Evolutionary conservation across 2,113 vertebrate species (phyloP).

Genomic region (Apeltes quadracus): DNA sequence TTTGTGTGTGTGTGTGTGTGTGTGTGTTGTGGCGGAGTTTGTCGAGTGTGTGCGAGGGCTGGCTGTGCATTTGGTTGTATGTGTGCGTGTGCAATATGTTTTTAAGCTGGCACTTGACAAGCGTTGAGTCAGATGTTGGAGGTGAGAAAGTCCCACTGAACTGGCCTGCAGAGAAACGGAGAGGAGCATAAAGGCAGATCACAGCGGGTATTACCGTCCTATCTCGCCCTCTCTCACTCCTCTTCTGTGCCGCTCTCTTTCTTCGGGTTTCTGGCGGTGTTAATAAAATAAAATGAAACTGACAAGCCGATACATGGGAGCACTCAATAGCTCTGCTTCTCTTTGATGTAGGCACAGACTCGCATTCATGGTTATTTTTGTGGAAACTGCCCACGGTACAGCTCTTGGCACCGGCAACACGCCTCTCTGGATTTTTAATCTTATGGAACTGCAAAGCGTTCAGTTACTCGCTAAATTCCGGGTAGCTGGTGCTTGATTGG

Average conservation of each 20-base stretch:
- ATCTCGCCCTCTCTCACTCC: slow-evolving; percentile 29
- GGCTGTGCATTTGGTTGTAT: background rate
- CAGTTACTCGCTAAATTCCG: slow-evolving; percentile 48
- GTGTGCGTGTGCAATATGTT: slow-evolving; percentile 28
- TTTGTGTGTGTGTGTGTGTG: slow-evolving; percentile 6
- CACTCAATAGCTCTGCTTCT: slow-evolving; percentile 42
- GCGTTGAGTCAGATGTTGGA: slow-evolving; percentile 54
- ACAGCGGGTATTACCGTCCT: slow-evolving; percentile 53
- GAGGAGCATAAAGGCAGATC: slow-evolving; percentile 45
- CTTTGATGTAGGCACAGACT: slow-evolving; percentile 62
- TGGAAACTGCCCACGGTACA: slow-evolving; percentile 48
- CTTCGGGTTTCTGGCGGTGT: slow-evolving; percentile 48
- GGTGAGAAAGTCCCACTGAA: slow-evolving; percentile 35
- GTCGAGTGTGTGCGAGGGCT: slow-evolving; percentile 10
- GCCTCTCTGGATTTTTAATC: slow-evolving; percentile 39
- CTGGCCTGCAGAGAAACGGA: slow-evolving; percentile 44
- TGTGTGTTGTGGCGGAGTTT: slow-evolving; percentile 25
- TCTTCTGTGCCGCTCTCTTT: slow-evolving; percentile 31
- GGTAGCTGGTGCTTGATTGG: slow-evolving; percentile 46
- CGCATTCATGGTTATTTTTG: slow-evolving; percentile 52
- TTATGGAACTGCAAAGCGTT: slow-evolving; percentile 26
- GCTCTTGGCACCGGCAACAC: slow-evolving; percentile 33
- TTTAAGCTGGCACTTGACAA: slow-evolving; percentile 48
- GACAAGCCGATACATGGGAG: slow-evolving; percentile 51
- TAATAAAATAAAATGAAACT: slow-evolving; percentile 43